Conservation (phyloP, 2,113 vertebrate species). For the Rhegmatorhina hoffmannsi region DNA sequence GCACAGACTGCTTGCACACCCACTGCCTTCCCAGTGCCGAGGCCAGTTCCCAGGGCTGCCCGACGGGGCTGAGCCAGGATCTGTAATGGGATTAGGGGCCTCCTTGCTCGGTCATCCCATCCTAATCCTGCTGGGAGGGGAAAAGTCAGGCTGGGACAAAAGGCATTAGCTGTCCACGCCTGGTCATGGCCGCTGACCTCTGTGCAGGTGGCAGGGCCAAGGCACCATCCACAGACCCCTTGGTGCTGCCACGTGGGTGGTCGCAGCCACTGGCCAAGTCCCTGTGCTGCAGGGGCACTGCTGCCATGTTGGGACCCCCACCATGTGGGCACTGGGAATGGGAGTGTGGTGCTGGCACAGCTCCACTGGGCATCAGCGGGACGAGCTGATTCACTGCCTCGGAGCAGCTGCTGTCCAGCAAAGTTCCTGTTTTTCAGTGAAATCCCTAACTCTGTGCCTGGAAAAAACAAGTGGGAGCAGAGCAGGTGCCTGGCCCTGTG, state of each 20-base stretch:
- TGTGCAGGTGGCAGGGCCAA: rapidly evolving
- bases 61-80: neutral
- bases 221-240: neutral
- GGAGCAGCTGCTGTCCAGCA: slow-evolving; percentile 42
- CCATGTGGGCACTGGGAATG: rapidly evolving
- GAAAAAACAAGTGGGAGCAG: neutral
- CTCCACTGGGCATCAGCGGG: neutral
- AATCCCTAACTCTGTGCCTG: neutral
- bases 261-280: rapidly evolving
- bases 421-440: slow-evolving; percentile 57
- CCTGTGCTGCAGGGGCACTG: rapidly evolving
- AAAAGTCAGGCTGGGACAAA: slow-evolving; percentile 64
- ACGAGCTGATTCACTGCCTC: neutral
- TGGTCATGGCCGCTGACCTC: neutral
- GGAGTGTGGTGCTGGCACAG: neutral
- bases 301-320: rapidly evolving
- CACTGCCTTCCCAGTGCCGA: rapidly evolving
- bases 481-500: slow-evolving; percentile 41
- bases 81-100: slow-evolving; percentile 62
- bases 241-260: neutral
- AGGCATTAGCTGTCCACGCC: neutral
- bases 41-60: neutral
- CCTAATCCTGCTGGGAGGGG: slow-evolving; percentile 47
- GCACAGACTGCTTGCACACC: neutral
- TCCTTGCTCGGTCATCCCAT: slow-evolving; percentile 17